Percentiles rank a stretch among this genome's conserved stretches.
These are phyloP conservation scores for Eleginops maclovinus DNA, from an alignment of 2,113 vertebrate genomes.

Conservation along the genomic window DNA sequence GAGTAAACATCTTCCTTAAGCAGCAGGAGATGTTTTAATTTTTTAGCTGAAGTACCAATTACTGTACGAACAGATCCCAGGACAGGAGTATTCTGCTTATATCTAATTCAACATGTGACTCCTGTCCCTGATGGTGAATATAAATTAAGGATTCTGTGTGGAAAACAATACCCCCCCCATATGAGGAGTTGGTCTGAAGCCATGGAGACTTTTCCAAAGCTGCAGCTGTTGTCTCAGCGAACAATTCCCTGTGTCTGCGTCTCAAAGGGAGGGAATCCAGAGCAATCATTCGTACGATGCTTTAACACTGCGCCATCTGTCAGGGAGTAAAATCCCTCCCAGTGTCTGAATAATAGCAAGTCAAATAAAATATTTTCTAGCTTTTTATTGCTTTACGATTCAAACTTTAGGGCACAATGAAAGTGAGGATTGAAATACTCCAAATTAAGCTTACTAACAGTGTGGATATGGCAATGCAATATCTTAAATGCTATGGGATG, in stretches of 20 bases:
- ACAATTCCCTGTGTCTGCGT: constrained; percentile 25
- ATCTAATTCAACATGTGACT: constrained; percentile 18
- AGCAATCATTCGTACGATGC: constrained; percentile 34
- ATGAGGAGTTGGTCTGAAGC: constrained; percentile 45
- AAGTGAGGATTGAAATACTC: background rate
- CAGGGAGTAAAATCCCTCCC: constrained; percentile 15
- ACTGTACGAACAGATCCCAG: background rate
- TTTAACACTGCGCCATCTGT: constrained; percentile 60
- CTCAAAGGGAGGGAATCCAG: constrained; percentile 47
- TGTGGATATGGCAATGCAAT: no score
- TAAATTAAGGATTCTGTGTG: constrained; percentile 24
- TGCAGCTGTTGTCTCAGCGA: constrained; percentile 52
- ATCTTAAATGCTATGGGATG: background rate
- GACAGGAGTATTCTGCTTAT: background rate
- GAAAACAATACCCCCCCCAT: constrained; percentile 23
- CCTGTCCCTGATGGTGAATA: constrained; percentile 10
- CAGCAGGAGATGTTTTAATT: background rate
- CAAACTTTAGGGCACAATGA: background rate
- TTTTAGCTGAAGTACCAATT: background rate
- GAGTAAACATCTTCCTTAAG: no score
- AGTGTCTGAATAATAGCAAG: constrained; percentile 14
- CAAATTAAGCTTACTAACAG: background rate
- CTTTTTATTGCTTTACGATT: background rate
- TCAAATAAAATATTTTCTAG: background rate
- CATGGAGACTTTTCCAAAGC: constrained; percentile 30